A percentile compares a stretch with the other conserved stretches of the same genome.
Evolutionary conservation across 1,140 invertebrate genomes (phyloP).

Genomic region (Lysiphlebus fabarum): DNA sequence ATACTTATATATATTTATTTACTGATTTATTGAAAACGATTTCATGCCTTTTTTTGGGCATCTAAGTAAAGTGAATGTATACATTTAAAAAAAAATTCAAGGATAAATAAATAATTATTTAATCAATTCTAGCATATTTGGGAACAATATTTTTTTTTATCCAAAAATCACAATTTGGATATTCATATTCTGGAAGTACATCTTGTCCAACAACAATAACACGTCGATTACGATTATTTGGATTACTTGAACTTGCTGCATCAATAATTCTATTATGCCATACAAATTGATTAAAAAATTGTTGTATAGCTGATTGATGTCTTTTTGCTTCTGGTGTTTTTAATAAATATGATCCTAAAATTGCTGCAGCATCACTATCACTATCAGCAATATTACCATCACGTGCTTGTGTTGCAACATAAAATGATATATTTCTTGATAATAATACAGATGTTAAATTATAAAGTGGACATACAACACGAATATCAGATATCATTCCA

Average conservation of each 20-base stretch:
- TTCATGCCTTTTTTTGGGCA: no score
- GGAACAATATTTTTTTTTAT: constrained; percentile 71
- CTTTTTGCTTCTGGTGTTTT: constrained; percentile 67
- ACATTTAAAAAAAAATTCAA: no score
- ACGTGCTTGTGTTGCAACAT: constrained; percentile 66
- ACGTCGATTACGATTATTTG: constrained; percentile 36
- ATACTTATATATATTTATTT: no score
- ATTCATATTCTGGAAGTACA: constrained; percentile 58
- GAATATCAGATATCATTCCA: constrained; percentile 73
- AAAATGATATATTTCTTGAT: constrained; percentile 66
- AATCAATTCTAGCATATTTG: constrained; percentile 63
- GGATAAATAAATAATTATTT: constrained; percentile 26
- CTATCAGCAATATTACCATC: constrained; percentile 58
- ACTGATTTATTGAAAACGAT: no score
- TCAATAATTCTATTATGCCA: constrained; percentile 66
- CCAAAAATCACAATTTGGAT: constrained; percentile 73
- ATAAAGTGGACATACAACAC: constrained; percentile 74
- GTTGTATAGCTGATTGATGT: constrained; percentile 75
- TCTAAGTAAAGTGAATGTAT: no score
- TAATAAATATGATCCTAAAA: constrained; percentile 71
- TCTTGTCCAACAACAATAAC: constrained; percentile 70
- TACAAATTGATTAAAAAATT: constrained; percentile 77
- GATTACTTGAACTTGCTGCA: constrained; percentile 35
- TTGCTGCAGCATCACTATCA: constrained; percentile 71
- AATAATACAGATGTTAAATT: constrained; percentile 34